Evolutionary conservation across 2,113 vertebrate genomes (phyloP).

Genomic region (Pituophis catenifer): DNA sequence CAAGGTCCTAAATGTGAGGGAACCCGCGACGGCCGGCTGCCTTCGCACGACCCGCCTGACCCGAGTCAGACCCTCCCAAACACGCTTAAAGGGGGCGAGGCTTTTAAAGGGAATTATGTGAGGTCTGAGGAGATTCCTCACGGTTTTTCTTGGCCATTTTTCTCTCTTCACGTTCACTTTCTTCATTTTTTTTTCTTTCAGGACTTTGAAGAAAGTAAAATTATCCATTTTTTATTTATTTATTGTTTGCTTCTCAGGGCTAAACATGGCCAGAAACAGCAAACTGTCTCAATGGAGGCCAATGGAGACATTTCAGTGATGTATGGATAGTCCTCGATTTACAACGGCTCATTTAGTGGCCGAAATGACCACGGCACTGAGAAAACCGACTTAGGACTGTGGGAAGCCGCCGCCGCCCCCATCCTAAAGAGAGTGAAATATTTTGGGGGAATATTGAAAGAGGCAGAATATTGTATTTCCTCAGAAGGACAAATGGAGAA

Average conservation of each 20-base stretch:
- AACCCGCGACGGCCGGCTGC: fast-evolving
- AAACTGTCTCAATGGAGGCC: fast-evolving
- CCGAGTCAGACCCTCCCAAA: neutral
- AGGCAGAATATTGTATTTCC: too few species aligned
- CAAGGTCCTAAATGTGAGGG: neutral
- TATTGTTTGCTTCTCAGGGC: neutral
- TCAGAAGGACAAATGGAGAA: too few species aligned
- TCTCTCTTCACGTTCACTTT: too few species aligned
- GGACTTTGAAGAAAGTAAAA: neutral
- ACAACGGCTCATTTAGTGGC: neutral
- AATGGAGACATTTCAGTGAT: neutral
- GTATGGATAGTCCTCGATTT: neutral
- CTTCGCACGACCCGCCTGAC: neutral
- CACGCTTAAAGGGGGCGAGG: neutral
- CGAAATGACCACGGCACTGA: too few species aligned
- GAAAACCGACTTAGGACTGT: too few species aligned
- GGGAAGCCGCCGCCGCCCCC: too few species aligned
- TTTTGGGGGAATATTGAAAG: too few species aligned
- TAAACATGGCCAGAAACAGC: neutral
- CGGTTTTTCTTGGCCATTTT: neutral
- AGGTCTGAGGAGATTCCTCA: neutral
- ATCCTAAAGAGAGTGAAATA: too few species aligned
- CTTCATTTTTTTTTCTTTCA: neutral
- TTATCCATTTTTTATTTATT: neutral
- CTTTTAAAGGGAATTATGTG: neutral